A percentile compares a stretch with the other conserved stretches of the same genome.
Evolutionary conservation across 2,113 vertebrate genomes (phyloP).

Genomic region (Rhegmatorhina hoffmannsi): DNA sequence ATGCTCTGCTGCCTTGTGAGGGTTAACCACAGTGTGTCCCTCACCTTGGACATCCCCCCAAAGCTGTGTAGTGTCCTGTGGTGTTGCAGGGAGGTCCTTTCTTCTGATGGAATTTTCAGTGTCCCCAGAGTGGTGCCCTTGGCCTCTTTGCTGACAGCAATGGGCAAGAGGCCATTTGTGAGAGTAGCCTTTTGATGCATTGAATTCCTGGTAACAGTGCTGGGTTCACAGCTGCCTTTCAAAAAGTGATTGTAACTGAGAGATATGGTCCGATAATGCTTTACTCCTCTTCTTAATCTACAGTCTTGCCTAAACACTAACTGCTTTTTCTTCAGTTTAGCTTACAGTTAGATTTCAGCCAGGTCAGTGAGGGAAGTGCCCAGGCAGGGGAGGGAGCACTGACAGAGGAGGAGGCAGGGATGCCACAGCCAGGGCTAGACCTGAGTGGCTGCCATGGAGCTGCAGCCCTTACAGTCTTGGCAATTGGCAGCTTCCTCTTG

Average conservation of each 20-base stretch:
- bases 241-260: not conserved
- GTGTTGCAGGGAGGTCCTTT: not conserved
- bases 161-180: not conserved
- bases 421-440: not conserved
- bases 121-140: not conserved
- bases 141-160: rapidly evolving
- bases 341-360: not conserved
- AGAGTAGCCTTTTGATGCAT: not conserved
- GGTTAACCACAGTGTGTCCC: not conserved
- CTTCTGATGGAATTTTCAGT: not conserved
- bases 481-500: not conserved
- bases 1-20: not conserved
- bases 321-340: not conserved
- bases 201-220: not conserved
- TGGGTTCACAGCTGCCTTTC: not conserved
- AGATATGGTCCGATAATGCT: not conserved
- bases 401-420: not conserved
- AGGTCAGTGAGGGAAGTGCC: rapidly evolving
- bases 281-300: not conserved
- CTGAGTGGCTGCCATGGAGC: not conserved
- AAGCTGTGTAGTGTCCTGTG: not conserved
- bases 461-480: not conserved
- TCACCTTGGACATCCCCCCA: not conserved
- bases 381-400: not conserved
- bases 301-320: not conserved